Conservation (phyloP, 2,113 vertebrate genomes). For the Rhegmatorhina hoffmannsi region DNA sequence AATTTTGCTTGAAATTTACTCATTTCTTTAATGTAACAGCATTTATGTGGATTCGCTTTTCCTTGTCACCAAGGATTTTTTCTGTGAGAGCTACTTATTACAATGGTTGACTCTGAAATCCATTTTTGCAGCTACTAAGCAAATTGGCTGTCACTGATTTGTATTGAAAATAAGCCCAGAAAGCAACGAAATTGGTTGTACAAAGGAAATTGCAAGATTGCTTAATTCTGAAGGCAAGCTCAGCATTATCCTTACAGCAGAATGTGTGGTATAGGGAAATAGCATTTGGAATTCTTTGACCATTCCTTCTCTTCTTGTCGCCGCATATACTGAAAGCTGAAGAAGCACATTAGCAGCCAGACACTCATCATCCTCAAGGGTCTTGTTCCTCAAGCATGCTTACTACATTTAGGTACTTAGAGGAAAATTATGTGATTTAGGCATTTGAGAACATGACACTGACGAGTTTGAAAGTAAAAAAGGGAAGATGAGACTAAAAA, state of each 20-base stretch:
- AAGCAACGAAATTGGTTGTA: background rate
- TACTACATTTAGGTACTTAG: background rate
- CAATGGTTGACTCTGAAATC: background rate
- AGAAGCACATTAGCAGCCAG: background rate
- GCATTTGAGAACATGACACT: background rate
- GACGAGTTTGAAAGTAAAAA: background rate
- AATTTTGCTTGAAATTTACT: background rate
- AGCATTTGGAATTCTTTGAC: constrained; percentile 1
- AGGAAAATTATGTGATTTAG: background rate
- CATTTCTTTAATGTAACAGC: background rate
- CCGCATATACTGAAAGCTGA: background rate
- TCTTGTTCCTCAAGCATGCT: background rate
- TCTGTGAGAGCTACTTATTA: background rate
- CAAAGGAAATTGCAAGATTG: background rate
- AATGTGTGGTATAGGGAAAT: background rate
- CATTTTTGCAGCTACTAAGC: background rate
- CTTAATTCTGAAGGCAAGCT: background rate
- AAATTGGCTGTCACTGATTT: background rate
- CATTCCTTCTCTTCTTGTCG: background rate
- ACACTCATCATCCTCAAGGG: background rate
- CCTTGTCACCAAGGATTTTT: background rate
- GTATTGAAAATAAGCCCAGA: constrained; percentile 11
- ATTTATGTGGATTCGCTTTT: background rate
- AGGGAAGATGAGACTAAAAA: background rate
- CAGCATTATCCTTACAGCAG: background rate